Evolutionary conservation across 2,113 vertebrate species (phyloP).

Genomic region (Scartelaos histophorus): DNA sequence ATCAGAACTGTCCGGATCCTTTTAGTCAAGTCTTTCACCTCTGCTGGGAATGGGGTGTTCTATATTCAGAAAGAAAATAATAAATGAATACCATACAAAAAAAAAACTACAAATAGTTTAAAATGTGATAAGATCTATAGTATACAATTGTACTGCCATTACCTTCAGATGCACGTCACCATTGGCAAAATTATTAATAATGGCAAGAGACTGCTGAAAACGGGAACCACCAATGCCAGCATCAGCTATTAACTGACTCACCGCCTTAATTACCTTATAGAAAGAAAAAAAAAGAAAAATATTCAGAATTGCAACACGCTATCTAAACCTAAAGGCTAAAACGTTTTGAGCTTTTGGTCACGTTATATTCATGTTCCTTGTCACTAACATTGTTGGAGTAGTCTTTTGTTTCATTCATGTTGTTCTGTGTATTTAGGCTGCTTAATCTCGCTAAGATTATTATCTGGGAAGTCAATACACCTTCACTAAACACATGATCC

Average conservation of each 20-base stretch:
- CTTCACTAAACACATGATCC: not conserved
- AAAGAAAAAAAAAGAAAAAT: not conserved
- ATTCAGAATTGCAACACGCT: not conserved
- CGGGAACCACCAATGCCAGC: slow-evolving; percentile 95
- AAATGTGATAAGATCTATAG: not conserved
- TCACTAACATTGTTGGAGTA: too few relatives aligned
- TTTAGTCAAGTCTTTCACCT: slow-evolving; percentile 97
- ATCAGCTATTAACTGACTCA: slow-evolving; percentile 97
- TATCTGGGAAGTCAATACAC: not conserved
- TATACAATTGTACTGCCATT: not conserved
- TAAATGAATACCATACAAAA: not conserved
- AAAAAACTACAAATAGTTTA: not conserved
- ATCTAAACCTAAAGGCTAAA: too few relatives aligned
- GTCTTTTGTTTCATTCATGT: not conserved
- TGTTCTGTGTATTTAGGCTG: not conserved
- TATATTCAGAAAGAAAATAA: slow-evolving; percentile 52
- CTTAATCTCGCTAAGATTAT: not conserved
- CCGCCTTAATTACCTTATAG: slow-evolving; percentile 94
- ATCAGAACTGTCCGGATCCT: slow-evolving; percentile 95
- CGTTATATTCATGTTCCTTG: too few relatives aligned
- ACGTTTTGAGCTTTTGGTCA: too few relatives aligned
- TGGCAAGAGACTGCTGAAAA: slow-evolving; percentile 95
- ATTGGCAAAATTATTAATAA: slow-evolving; percentile 98
- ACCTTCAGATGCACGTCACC: slow-evolving; percentile 96
- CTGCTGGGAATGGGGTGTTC: slow-evolving; percentile 92